Evolutionary conservation across 2,797 vertebrate species (phyloP).

Genomic region (Nyctibius grandis): DNA sequence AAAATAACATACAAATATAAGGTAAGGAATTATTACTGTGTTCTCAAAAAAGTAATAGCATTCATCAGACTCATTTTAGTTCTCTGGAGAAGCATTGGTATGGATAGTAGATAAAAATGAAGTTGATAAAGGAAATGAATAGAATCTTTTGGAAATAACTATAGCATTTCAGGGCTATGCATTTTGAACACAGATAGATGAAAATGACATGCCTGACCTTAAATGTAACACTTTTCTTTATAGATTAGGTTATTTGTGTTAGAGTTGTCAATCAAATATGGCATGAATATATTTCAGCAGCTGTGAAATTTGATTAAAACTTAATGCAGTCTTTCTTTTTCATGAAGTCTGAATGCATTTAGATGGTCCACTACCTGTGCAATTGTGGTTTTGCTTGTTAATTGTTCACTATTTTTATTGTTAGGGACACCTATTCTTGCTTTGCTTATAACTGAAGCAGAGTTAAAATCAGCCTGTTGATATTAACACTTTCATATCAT

Average conservation of each 20-base stretch:
- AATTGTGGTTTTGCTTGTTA: conserved; percentile 68
- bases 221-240: conserved; percentile 55
- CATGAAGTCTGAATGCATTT: conserved; percentile 49
- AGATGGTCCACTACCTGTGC: conserved; percentile 53
- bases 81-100: not conserved
- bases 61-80: not conserved
- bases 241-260: conserved; percentile 60
- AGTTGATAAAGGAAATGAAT: not conserved
- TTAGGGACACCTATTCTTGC: conserved; percentile 25
- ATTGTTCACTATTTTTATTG: conserved; percentile 60
- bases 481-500: not conserved
- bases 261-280: conserved; percentile 62
- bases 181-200: conserved; percentile 30
- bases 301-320: conserved; percentile 73
- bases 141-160: not conserved
- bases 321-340: conserved; percentile 55
- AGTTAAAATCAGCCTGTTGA: not conserved
- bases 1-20: not conserved
- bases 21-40: not conserved
- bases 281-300: conserved; percentile 57
- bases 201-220: conserved; percentile 56
- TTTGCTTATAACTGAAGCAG: conserved; percentile 11
- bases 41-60: not conserved
- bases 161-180: not conserved
- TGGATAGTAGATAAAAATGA: not conserved